These are phyloP conservation scores for Acromyrmex heyeri DNA, from an alignment of 1,140 invertebrate species.

Conservation along the genomic window DNA sequence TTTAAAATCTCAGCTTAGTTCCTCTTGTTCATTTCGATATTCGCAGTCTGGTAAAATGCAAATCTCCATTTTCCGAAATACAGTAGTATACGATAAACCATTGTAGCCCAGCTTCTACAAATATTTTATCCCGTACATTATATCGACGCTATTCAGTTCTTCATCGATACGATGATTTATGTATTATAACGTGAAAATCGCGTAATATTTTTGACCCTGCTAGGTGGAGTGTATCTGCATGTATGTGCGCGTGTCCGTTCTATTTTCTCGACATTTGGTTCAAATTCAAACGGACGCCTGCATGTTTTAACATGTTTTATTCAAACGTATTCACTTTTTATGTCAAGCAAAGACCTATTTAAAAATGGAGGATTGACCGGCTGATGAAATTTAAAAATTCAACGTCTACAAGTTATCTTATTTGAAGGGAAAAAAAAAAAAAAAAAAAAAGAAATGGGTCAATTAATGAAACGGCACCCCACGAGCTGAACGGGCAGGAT, in stretches of 20 bases:
- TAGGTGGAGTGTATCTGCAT: background rate
- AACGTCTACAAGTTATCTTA: background rate
- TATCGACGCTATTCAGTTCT: conserved; percentile 19
- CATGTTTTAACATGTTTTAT: conserved; percentile 28
- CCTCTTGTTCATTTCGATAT: background rate
- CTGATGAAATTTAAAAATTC: conserved; percentile 33
- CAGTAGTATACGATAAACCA: background rate
- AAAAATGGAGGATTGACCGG: background rate
- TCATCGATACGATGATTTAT: conserved; percentile 37
- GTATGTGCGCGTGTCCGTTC: background rate
- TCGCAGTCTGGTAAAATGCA: conserved; percentile 3
- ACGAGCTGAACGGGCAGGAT: background rate
- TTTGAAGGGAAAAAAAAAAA: background rate
- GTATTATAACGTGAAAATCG: conserved; percentile 35
- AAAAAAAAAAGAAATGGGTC: background rate
- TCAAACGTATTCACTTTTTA: conserved; percentile 23
- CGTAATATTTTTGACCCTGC: conserved; percentile 10
- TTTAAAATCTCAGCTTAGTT: conserved; percentile 18
- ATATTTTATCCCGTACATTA: conserved; percentile 13
- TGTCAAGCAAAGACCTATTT: background rate
- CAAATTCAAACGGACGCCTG: background rate
- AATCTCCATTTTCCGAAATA: conserved; percentile 23
- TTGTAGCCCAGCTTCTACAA: conserved; percentile 7
- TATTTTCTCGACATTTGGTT: background rate
- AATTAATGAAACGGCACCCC: background rate